Conservation (phyloP, 2,888 invertebrate species). For the Drosophila paramelanica region DNA sequence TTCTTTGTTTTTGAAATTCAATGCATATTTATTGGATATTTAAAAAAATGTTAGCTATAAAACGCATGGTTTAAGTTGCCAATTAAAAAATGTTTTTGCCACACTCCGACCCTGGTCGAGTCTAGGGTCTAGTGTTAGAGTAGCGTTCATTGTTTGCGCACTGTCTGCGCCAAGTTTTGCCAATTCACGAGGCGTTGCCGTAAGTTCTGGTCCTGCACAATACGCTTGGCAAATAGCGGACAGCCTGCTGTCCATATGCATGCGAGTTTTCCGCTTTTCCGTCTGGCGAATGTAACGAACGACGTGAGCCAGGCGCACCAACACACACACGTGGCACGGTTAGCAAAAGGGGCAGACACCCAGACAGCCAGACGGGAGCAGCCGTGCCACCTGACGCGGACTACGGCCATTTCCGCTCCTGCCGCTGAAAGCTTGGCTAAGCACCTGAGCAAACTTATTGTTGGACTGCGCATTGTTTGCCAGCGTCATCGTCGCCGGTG, state of each 20-base stretch:
- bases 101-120: conserved; percentile 8
- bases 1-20: too few relatives aligned
- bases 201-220: conserved; percentile 46
- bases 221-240: conserved; percentile 77
- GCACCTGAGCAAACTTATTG: conserved; percentile 84
- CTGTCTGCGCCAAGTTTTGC: conserved; percentile 74
- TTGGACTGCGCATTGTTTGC: conserved; percentile 81
- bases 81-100: not conserved
- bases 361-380: not conserved
- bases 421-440: conserved; percentile 81
- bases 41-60: too few relatives aligned
- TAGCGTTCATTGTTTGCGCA: conserved; percentile 72
- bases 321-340: not conserved
- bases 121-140: conserved; percentile 6
- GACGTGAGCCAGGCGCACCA: conserved; percentile 29
- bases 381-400: conserved; percentile 4
- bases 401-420: conserved; percentile 39
- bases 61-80: too few relatives aligned
- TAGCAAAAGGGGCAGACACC: not conserved
- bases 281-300: conserved; percentile 49
- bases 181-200: conserved; percentile 68
- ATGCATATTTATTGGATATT: too few relatives aligned
- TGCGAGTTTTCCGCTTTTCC: conserved; percentile 79
- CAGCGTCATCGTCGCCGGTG: conserved; percentile 44
- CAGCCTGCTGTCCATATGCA: conserved; percentile 61